A percentile compares a stretch with the other conserved stretches of the same genome.
Evolutionary conservation across 2,797 vertebrate species (phyloP).

Genomic region (Phrynocephalus forsythii): DNA sequence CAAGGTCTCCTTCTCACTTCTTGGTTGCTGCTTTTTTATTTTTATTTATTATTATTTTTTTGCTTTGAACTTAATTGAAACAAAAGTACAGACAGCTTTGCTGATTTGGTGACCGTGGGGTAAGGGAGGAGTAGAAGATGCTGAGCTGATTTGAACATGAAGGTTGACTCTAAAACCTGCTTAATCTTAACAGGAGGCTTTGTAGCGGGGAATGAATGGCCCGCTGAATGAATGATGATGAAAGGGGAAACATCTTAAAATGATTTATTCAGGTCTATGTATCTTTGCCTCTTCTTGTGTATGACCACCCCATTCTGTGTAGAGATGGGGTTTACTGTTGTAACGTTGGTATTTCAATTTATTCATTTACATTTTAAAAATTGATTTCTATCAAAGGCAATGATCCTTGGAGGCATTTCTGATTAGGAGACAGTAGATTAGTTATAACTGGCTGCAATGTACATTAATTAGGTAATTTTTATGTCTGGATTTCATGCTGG

Average conservation of each 20-base stretch:
- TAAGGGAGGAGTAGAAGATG: constrained; percentile 48
- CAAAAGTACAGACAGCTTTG: constrained; percentile 11
- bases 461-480: background rate
- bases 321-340: constrained; percentile 9
- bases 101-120: constrained; percentile 30
- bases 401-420: background rate
- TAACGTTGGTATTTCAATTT: background rate
- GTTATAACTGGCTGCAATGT: background rate
- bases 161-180: constrained; percentile 54
- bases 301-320: rapidly evolving
- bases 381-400: constrained; percentile 30
- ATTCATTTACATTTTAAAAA: background rate
- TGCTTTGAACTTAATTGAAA: constrained; percentile 28
- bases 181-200: constrained; percentile 37
- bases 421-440: background rate
- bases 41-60: too few relatives aligned
- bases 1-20: constrained; percentile 43
- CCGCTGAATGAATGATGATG: constrained; percentile 49
- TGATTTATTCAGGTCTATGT: background rate
- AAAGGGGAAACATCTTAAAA: background rate
- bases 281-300: background rate
- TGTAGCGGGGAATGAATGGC: constrained; percentile 47
- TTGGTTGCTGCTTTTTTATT: background rate
- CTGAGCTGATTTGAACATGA: constrained; percentile 40
- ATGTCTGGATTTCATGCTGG: background rate